Percentiles rank a stretch among this genome's conserved stretches.
These are phyloP conservation scores for Rafetus swinhoei DNA, from an alignment of 2,113 vertebrate genomes.

Conservation along the genomic window DNA sequence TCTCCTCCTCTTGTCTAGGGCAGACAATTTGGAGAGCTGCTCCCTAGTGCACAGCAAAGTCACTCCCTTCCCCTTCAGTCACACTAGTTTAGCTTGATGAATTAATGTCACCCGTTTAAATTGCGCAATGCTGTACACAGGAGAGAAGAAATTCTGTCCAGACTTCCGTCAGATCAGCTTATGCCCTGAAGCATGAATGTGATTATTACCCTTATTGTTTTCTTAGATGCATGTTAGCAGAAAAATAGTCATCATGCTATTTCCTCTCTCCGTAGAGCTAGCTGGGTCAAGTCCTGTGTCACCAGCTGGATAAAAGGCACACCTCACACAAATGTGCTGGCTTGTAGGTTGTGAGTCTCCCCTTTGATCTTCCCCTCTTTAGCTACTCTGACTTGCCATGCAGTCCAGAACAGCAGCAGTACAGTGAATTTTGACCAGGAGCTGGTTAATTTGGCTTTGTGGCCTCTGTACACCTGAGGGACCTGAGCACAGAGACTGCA, in stretches of 20 bases:
- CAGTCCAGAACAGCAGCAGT: background rate
- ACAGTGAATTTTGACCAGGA: background rate
- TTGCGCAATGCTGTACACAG: too few relatives aligned
- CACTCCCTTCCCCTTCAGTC: background rate
- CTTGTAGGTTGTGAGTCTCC: background rate
- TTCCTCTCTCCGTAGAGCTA: background rate
- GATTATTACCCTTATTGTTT: background rate
- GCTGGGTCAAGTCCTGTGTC: background rate
- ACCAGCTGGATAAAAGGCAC: background rate
- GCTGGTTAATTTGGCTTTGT: background rate
- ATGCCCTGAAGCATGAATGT: accelerated
- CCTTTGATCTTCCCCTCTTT: background rate
- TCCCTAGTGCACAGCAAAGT: background rate
- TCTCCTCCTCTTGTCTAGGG: accelerated
- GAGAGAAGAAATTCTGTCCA: background rate
- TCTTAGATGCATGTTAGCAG: background rate
- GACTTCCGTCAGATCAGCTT: background rate
- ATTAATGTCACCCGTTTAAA: background rate
- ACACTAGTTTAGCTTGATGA: accelerated
- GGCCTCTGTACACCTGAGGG: background rate
- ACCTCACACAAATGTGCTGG: accelerated
- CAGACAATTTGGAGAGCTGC: background rate
- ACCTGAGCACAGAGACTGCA: background rate
- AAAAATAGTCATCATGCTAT: accelerated
- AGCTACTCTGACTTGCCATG: background rate